Conservation (phyloP, 2,888 invertebrate species). For the Drosophila paranaensis region DNA sequence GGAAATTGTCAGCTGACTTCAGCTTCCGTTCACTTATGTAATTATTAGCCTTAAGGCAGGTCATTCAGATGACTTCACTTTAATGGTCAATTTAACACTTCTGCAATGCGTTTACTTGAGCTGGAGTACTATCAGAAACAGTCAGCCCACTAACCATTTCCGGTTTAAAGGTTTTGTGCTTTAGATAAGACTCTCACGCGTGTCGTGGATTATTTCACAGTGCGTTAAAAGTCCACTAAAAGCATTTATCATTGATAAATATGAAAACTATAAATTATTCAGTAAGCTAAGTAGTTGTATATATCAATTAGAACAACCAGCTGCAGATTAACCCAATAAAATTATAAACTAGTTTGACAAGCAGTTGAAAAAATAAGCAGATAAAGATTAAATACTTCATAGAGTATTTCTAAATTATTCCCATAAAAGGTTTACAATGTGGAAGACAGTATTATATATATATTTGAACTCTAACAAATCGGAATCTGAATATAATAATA, state of each 20-base stretch:
- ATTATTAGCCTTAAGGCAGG: conserved; percentile 36
- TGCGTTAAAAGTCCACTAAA: neutral
- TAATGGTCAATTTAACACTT: neutral
- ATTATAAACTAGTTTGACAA: neutral
- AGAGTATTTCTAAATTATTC: too few species aligned
- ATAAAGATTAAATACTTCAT: neutral
- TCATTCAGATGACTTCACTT: conserved; percentile 27
- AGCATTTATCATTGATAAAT: neutral
- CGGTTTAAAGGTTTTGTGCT: conserved; percentile 2
- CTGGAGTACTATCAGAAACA: neutral
- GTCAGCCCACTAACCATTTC: neutral
- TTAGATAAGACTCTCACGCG: conserved; percentile 2
- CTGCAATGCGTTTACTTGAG: neutral
- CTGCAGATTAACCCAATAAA: neutral
- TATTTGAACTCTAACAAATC: too few species aligned
- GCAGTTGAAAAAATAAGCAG: too few species aligned
- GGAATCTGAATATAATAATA: too few species aligned
- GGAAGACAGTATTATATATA: too few species aligned
- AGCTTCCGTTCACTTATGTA: conserved; percentile 28
- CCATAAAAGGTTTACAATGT: too few species aligned
- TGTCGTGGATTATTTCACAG: neutral
- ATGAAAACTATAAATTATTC: neutral
- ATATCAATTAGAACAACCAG: neutral
- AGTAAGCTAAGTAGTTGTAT: neutral
- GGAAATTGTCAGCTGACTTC: conserved; percentile 57